A percentile compares a stretch with the other conserved stretches of the same genome.
Conservation (phyloP, 2,797 vertebrate genomes). For the Orestias chungarensis region DNA sequence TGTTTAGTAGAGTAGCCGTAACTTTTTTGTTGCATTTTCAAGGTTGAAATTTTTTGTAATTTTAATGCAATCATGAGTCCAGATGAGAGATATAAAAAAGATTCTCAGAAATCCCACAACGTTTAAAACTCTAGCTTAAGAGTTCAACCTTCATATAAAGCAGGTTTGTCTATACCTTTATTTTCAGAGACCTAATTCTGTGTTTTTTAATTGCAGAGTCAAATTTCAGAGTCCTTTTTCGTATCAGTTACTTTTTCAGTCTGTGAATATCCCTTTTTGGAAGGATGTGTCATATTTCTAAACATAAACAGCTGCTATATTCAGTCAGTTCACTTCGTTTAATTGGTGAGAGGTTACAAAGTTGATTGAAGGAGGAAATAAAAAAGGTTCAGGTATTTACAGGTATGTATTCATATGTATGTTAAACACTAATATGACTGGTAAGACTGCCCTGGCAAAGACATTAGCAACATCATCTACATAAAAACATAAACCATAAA, state of each 20-base stretch:
- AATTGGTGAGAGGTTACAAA: neutral
- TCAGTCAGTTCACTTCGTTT: neutral
- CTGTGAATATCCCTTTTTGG: conserved; percentile 39
- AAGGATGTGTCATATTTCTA: conserved; percentile 25
- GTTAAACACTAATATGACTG: too few relatives aligned
- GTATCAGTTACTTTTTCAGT: conserved; percentile 41
- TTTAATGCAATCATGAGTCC: neutral
- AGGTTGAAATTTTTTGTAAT: neutral
- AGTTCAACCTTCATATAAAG: conserved; percentile 7
- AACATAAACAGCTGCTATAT: neutral
- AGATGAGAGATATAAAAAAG: neutral
- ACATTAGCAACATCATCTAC: neutral
- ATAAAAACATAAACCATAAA: neutral
- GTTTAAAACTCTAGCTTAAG: neutral
- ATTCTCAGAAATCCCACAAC: neutral
- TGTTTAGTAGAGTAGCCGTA: too few relatives aligned
- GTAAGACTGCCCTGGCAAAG: neutral
- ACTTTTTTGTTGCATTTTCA: neutral
- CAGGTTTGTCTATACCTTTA: conserved; percentile 12
- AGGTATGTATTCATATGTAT: too few relatives aligned
- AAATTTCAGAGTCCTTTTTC: conserved; percentile 31
- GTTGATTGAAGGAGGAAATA: neutral
- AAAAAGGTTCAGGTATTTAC: neutral
- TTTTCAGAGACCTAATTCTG: conserved; percentile 12
- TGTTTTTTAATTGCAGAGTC: conserved; percentile 17